These are phyloP conservation scores for Sterrhoptilus dennistouni DNA, from an alignment of 2,113 vertebrate species.

Conservation along the genomic window DNA sequence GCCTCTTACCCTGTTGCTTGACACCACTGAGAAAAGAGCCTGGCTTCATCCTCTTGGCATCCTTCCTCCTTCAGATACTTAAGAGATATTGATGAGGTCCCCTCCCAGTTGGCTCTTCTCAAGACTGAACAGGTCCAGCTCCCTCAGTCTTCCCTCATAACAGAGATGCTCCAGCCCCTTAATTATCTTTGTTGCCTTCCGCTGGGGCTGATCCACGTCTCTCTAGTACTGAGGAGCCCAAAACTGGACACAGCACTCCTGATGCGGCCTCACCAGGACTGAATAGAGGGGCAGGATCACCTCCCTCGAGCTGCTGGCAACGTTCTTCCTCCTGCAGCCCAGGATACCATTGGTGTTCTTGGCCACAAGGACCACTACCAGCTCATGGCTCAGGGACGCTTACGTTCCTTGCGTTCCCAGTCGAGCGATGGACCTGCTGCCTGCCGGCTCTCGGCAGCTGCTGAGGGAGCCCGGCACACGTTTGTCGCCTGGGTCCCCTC, in stretches of 20 bases:
- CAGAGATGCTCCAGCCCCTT: background rate
- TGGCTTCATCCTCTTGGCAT: background rate
- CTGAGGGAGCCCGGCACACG: background rate
- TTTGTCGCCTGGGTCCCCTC: background rate
- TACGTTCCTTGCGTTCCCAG: accelerated
- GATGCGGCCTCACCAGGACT: no score
- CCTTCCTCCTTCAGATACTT: background rate
- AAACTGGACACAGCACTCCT: background rate
- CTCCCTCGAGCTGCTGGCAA: background rate
- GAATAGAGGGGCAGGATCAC: background rate
- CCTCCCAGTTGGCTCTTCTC: background rate
- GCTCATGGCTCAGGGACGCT: background rate
- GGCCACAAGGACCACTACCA: background rate
- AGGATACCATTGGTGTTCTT: background rate
- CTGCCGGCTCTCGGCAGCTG: background rate
- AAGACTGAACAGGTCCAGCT: background rate
- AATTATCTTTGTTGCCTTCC: background rate
- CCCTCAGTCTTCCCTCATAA: background rate
- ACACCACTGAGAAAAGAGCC: background rate
- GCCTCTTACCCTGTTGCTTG: background rate
- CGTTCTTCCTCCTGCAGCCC: background rate
- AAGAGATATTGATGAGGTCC: no score
- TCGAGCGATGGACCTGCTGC: background rate
- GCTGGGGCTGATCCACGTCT: background rate
- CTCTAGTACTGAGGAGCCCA: background rate